phyloP scores from a whole-genome alignment of 2,888 invertebrate genomes.

The Dromius quadrimaculatus region DNA sequence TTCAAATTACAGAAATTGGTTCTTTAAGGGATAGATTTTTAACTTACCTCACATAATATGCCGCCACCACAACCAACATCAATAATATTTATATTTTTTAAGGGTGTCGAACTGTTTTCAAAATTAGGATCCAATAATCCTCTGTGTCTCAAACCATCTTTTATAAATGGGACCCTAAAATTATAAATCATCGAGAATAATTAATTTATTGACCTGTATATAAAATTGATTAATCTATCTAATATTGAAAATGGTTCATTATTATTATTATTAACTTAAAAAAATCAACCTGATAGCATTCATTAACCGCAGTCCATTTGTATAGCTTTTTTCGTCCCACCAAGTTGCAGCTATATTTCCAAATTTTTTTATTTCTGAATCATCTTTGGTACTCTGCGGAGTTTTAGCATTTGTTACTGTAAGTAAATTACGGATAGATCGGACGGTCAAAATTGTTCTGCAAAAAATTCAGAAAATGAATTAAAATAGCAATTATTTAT shows the following conservation, averaged over 20 bases:
- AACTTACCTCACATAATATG: slow-evolving; percentile 61
- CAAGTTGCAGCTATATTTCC: slow-evolving; percentile 74
- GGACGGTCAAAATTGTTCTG: no score
- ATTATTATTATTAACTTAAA: no score
- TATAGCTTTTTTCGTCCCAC: slow-evolving; percentile 81
- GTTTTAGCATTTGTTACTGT: no score
- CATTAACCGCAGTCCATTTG: slow-evolving; percentile 80
- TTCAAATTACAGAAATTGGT: no score
- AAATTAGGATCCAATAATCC: slow-evolving; percentile 63
- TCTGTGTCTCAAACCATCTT: slow-evolving; percentile 77
- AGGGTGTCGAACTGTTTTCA: slow-evolving; percentile 69
- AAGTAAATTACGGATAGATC: no score
- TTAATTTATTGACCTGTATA: no score
- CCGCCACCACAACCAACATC: slow-evolving; percentile 93
- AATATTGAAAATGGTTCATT: no score
- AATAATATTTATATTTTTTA: slow-evolving; percentile 77
- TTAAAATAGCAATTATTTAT: no score
- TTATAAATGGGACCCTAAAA: slow-evolving; percentile 75
- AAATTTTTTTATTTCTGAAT: slow-evolving; percentile 73
- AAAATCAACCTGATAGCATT: slow-evolving; percentile 74
- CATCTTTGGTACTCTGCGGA: slow-evolving; percentile 68
- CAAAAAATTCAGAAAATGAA: no score
- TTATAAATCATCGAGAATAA: no score
- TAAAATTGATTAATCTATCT: no score
- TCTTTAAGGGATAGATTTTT: neutral